A percentile compares a stretch with the other conserved stretches of the same genome.
These are phyloP conservation scores for Tangara arthus DNA, from an alignment of 2,797 vertebrate species.

Conservation along the genomic window DNA sequence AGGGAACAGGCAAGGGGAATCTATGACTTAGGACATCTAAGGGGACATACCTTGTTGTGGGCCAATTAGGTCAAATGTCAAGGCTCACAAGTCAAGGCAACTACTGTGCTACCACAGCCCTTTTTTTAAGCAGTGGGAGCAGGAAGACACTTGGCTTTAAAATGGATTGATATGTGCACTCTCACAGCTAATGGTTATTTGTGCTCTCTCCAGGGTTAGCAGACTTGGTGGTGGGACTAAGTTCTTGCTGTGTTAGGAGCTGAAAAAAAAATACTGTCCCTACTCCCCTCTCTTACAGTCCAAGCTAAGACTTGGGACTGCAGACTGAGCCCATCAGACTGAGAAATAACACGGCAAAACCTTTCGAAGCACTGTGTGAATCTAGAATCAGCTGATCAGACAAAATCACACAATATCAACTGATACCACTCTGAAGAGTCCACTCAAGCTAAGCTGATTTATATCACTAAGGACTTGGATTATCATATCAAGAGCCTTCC, in stretches of 20 bases:
- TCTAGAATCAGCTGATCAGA: conserved; percentile 9
- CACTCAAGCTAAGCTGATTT: conserved; percentile 1
- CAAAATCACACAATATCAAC: conserved; percentile 7
- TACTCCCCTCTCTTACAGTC: neutral
- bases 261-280: neutral
- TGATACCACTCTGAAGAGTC: neutral
- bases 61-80: neutral
- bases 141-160: neutral
- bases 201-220: neutral
- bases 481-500: conserved; percentile 5
- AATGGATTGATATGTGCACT: neutral
- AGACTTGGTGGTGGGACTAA: neutral
- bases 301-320: neutral
- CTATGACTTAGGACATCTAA: neutral
- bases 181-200: neutral
- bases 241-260: neutral
- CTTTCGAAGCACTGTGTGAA: neutral
- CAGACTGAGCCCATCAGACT: neutral
- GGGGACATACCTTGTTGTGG: neutral
- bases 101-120: neutral
- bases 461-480: neutral
- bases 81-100: neutral
- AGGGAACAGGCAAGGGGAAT: neutral
- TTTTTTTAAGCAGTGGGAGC: neutral
- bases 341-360: neutral